Percentiles rank a stretch among this genome's conserved stretches.
Conservation (phyloP, 2,113 vertebrate species). For the Pelmatolapia mariae region DNA sequence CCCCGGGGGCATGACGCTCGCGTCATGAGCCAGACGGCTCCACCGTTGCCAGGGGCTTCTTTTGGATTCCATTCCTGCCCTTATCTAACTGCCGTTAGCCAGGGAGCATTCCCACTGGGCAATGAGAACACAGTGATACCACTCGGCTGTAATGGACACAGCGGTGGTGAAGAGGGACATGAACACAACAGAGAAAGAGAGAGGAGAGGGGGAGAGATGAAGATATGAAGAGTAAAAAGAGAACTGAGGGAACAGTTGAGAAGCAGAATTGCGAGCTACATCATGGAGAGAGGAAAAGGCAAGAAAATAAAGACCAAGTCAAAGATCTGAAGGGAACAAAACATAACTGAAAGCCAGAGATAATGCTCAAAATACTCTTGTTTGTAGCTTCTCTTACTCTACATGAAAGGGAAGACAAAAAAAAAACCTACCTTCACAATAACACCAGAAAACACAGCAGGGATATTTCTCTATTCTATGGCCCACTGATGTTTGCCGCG, state of each 20-base stretch:
- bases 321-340: background rate
- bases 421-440: background rate
- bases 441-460: background rate
- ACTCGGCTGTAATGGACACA: background rate
- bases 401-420: background rate
- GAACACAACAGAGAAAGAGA: background rate
- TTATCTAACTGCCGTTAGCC: constrained; percentile 21
- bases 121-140: background rate
- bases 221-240: background rate
- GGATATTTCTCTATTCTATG: background rate
- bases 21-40: constrained; percentile 16
- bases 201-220: background rate
- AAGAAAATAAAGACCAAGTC: background rate
- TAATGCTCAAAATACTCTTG: background rate
- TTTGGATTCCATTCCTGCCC: constrained; percentile 18
- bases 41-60: background rate
- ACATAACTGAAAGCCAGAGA: background rate
- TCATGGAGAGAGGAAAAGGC: background rate
- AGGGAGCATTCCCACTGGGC: constrained; percentile 24
- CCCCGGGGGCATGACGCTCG: background rate
- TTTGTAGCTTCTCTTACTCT: background rate
- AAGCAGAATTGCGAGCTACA: background rate
- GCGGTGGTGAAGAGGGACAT: background rate
- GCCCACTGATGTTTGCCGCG: background rate
- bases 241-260: background rate